Evolutionary conservation across 2,797 vertebrate genomes (phyloP).

Genomic region (Karalla daura): DNA sequence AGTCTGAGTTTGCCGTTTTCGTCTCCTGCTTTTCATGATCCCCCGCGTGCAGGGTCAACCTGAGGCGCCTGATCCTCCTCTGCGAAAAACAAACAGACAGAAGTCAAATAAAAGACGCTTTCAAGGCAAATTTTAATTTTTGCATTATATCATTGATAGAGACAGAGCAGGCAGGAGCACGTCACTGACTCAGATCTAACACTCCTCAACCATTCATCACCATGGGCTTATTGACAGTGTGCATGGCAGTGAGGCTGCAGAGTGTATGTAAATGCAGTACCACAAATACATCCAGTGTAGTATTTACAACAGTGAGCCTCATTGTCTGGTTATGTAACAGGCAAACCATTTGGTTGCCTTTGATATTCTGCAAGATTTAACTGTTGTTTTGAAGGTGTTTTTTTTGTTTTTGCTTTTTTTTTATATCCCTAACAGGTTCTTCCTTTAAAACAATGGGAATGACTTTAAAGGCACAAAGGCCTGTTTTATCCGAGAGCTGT

Average conservation of each 20-base stretch:
- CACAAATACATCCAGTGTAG: not conserved
- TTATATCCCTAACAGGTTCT: not conserved
- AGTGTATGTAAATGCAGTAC: constrained; percentile 62
- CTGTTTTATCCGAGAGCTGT: constrained; percentile 70
- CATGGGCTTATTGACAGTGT: constrained; percentile 41
- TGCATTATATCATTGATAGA: not conserved
- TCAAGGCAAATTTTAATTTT: not conserved
- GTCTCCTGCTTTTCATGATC: constrained; percentile 77
- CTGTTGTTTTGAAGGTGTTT: too few relatives aligned
- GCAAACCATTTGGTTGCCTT: too few relatives aligned
- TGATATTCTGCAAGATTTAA: too few relatives aligned
- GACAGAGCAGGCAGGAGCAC: constrained; percentile 2
- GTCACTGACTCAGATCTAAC: not conserved
- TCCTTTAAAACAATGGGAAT: constrained; percentile 40
- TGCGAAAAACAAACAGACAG: constrained; percentile 68
- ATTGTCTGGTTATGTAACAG: constrained; percentile 9
- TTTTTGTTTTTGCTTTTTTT: too few relatives aligned
- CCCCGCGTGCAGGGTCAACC: constrained; percentile 90
- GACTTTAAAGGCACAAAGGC: constrained; percentile 54
- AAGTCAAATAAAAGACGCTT: constrained; percentile 20
- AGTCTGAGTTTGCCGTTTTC: constrained; percentile 75
- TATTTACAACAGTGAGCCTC: not conserved
- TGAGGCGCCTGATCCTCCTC: constrained; percentile 89
- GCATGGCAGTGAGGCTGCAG: constrained; percentile 28
- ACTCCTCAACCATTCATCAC: not conserved